Conservation (phyloP, 2,113 vertebrate genomes). For the Thomomys bottae region DNA sequence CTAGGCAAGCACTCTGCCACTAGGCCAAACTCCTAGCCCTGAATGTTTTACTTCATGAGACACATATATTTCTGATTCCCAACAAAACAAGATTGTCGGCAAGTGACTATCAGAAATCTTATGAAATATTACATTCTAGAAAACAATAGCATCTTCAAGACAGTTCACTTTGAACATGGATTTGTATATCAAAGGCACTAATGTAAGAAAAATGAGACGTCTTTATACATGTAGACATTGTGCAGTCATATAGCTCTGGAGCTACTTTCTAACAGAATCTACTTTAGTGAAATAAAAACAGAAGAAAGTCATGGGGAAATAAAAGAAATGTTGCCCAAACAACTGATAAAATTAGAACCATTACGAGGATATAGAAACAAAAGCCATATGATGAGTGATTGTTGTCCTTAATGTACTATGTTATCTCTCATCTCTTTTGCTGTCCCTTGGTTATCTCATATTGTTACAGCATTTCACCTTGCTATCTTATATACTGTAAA, state of each 20-base stretch:
- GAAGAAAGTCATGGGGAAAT: neutral
- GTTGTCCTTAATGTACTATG: no score
- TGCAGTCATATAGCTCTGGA: neutral
- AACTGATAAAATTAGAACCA: neutral
- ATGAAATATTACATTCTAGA: neutral
- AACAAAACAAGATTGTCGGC: neutral
- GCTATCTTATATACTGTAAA: no score
- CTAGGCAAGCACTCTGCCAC: no score
- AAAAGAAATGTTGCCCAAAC: neutral
- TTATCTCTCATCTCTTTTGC: no score
- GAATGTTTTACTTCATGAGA: neutral
- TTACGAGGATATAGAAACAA: no score
- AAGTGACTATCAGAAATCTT: slow-evolving; percentile 18
- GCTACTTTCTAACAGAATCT: neutral
- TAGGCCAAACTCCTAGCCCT: no score
- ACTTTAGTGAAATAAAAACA: slow-evolving; percentile 8
- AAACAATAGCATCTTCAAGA: slow-evolving; percentile 34
- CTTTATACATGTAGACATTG: neutral
- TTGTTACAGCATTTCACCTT: no score
- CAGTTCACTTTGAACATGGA: slow-evolving; percentile 1
- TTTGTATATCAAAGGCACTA: neutral
- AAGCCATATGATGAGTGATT: no score
- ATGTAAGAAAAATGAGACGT: neutral
- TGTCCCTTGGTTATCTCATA: no score
- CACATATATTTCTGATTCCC: no score